Conservation (phyloP, 1,140 invertebrate species). For the Calephelis nemesis region DNA sequence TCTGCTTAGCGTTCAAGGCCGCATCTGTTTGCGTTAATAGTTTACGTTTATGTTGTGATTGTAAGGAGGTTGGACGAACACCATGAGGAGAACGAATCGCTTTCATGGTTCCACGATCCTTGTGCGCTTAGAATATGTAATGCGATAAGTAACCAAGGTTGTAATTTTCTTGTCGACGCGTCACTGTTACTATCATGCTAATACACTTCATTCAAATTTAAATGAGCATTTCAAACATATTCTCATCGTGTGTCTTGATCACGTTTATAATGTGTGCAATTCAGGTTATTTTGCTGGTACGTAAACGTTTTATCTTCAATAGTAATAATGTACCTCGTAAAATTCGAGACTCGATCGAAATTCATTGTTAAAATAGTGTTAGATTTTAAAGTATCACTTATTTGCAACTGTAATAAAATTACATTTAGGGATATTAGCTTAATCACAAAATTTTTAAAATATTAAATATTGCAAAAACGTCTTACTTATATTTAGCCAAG, state of each 20-base stretch:
- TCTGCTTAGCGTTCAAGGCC: constrained; percentile 74
- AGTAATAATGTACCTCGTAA: no score
- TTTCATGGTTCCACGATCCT: constrained; percentile 56
- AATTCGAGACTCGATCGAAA: no score
- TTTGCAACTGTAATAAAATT: no score
- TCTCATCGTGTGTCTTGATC: background rate
- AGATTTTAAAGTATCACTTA: no score
- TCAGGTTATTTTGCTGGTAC: background rate
- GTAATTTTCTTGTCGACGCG: constrained; percentile 31
- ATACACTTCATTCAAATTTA: constrained; percentile 14
- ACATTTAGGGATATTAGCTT: no score
- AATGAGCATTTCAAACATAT: constrained; percentile 5
- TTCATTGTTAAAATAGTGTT: no score
- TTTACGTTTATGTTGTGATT: constrained; percentile 52
- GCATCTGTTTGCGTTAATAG: constrained; percentile 67
- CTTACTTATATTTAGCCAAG: no score
- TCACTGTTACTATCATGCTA: constrained; percentile 24
- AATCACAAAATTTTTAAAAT: no score
- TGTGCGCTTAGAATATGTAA: constrained; percentile 50
- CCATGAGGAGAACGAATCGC: constrained; percentile 52
- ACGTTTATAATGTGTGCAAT: constrained; percentile 12
- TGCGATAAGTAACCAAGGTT: constrained; percentile 48
- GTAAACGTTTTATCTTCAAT: background rate
- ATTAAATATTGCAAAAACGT: no score
- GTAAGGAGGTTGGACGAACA: constrained; percentile 39